These are phyloP conservation scores for Tarsius wallacei DNA, from an alignment of 2,797 vertebrate genomes.

Conservation along the genomic window DNA sequence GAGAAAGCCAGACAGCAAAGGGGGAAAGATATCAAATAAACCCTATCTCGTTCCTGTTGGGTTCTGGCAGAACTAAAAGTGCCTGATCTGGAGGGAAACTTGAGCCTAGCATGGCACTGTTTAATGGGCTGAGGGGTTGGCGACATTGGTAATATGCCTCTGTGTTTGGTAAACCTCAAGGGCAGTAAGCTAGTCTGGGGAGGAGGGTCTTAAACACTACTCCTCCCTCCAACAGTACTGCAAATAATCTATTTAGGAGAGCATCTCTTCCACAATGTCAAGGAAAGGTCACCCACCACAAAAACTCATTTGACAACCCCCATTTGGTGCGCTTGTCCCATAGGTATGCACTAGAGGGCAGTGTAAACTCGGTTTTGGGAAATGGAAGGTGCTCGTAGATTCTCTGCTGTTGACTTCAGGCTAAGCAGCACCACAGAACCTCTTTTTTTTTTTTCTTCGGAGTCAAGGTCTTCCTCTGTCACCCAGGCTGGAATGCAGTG, in stretches of 20 bases:
- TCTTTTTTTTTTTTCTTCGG: too few species aligned
- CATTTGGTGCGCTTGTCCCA: neutral
- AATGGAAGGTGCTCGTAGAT: rapidly evolving
- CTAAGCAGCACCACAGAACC: neutral
- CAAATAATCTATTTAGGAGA: neutral
- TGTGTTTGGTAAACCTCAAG: constrained; percentile 17
- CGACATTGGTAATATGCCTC: neutral
- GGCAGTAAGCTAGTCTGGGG: neutral
- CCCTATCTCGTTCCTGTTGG: neutral
- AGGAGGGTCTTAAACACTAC: neutral
- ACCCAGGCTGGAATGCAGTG: too few species aligned
- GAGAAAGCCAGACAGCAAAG: neutral
- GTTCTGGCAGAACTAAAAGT: neutral
- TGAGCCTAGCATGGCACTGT: neutral
- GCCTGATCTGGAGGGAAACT: neutral
- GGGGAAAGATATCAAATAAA: neutral
- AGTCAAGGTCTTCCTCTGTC: too few species aligned
- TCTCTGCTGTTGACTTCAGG: too few species aligned
- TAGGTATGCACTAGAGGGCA: constrained; percentile 77
- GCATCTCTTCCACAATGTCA: constrained; percentile 47
- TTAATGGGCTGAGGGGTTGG: neutral
- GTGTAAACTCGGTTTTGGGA: constrained; percentile 67
- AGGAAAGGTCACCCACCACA: constrained; percentile 40
- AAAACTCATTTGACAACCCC: neutral
- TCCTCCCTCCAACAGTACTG: neutral